Base-by-base conservation (phyloP, 2,888 invertebrate species). In the Augiades crinisus region DNA sequence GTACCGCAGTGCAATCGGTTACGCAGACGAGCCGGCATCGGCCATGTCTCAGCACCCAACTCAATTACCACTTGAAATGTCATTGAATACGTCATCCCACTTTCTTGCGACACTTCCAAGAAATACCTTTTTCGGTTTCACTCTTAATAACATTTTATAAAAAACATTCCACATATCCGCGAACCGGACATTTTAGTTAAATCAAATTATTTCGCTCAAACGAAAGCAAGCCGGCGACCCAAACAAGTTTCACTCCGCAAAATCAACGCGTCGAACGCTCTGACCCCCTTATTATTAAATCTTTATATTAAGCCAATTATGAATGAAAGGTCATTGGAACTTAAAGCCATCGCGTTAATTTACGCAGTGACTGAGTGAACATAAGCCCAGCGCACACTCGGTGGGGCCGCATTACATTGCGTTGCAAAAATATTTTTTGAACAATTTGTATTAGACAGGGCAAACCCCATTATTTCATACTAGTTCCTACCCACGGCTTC, bases 251-350 rank as follows among this genome's bases (percentile, higher is more conserved):
- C 8, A 49, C 34, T 34, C 41, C 41, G 41, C 49, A 31, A 49
- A 38, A 49, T 40, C 16, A 22, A 41, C 49, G 33, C 37, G 10
- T 7, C 47, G 38, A 10, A 37, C 40, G 34, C 24, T 45, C n/a
- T 41, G 49, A 41, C 49, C 49, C 40, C 47, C 38, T 49, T 49
- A 41, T 41, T 49, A 41, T 49, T 41, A 49, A 49, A 49, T 41
- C 41, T 49, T 41, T 49, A 41, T 49, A 49, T 41, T 34, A 49
- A 49, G 41, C 41, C 49, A 49, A 49, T 49, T 41, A 49, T 41
- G 41, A 49, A 49, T 49, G 41, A 49, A 49, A 49, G 49, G 49
- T 49, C 49, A 49, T 49, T 49, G 49, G 24, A 49, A 49, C 49
- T 41, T 19, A 34, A 49, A 49, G 34, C 41, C 49, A 27, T 34